Conservation (phyloP, 1,140 invertebrate species). For the Scaptomyza montana region DNA sequence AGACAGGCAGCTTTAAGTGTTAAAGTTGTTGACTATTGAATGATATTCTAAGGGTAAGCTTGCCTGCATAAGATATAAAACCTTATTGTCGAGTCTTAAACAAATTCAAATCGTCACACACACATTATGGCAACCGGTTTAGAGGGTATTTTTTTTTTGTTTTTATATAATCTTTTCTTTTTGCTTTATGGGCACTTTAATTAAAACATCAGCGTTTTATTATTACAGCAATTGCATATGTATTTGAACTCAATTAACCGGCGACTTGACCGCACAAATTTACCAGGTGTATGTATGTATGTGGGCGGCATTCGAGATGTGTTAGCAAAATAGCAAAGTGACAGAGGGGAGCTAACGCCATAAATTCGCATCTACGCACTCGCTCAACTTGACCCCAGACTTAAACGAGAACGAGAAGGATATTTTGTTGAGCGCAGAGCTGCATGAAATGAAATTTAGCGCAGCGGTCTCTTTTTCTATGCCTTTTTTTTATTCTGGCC, state of each 20-base stretch:
- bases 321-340: not conserved
- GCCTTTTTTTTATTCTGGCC: conserved; percentile 35
- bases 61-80: too few relatives aligned
- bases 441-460: conserved; percentile 79
- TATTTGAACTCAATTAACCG: conserved; percentile 76
- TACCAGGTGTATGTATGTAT: not conserved
- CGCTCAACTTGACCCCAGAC: conserved; percentile 70
- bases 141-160: conserved; percentile 6
- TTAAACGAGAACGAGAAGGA: conserved; percentile 12
- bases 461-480: conserved; percentile 57
- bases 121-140: too few relatives aligned
- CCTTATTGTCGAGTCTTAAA: too few relatives aligned
- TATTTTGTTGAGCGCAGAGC: conserved; percentile 49
- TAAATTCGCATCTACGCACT: conserved; percentile 61
- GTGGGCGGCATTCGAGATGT: not conserved
- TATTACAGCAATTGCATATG: conserved; percentile 67
- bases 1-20: too few relatives aligned
- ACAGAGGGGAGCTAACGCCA: conserved; percentile 23
- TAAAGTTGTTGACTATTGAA: too few relatives aligned
- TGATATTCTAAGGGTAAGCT: too few relatives aligned
- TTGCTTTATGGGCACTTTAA: conserved; percentile 53
- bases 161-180: conserved; percentile 14
- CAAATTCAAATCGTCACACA: too few relatives aligned
- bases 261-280: conserved; percentile 55
- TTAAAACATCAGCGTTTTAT: conserved; percentile 71